phyloP scores from a whole-genome alignment of 2,888 invertebrate species.

The Thecophora atra region DNA sequence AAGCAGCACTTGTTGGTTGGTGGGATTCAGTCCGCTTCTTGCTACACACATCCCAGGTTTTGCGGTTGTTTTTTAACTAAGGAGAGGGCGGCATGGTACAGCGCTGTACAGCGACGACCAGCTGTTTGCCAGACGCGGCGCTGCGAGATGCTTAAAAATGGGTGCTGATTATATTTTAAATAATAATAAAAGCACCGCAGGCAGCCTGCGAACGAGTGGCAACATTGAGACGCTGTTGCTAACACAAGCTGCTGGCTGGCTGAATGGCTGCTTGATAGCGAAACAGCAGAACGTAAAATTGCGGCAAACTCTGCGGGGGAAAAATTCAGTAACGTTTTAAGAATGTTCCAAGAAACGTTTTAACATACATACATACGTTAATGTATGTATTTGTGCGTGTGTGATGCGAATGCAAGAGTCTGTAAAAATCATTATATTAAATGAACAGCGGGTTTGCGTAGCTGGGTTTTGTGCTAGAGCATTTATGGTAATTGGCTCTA shows the following conservation, averaged over 20 bases:
- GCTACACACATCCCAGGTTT: not conserved
- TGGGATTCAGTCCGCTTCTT: not conserved
- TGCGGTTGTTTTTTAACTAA: constrained; percentile 15
- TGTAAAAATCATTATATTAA: constrained; percentile 44
- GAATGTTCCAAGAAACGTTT: not conserved
- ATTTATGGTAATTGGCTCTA: constrained; percentile 23
- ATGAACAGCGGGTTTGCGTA: not conserved
- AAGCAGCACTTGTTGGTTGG: not conserved
- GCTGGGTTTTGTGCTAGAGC: not conserved
- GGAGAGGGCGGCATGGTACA: not conserved
- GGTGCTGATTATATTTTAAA: constrained; percentile 33
- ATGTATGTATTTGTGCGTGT: not conserved
- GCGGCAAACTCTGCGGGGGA: not conserved
- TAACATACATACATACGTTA: not conserved
- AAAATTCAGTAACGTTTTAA: constrained; percentile 13
- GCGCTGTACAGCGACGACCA: constrained; percentile 3
- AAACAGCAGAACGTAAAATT: not conserved
- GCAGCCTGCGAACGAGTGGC: not conserved
- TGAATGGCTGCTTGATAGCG: not conserved
- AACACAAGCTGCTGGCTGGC: not conserved
- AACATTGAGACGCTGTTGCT: not conserved
- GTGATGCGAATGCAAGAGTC: constrained; percentile 37
- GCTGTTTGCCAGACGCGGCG: not conserved
- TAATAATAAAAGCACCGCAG: constrained; percentile 32
- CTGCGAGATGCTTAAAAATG: constrained; percentile 11